Conservation (phyloP, 1,140 invertebrate species). For the Delia radicum region DNA sequence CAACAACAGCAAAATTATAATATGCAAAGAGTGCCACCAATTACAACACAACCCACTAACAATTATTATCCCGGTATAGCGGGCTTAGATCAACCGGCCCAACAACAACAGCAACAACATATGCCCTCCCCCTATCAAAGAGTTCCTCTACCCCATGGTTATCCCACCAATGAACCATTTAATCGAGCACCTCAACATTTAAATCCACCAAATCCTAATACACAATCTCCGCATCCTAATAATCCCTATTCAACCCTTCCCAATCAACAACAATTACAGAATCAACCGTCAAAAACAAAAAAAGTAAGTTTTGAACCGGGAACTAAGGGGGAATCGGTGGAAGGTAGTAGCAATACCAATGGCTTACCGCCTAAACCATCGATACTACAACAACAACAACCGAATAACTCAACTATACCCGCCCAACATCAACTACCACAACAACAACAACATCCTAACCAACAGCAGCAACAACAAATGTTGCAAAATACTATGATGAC, state of each 20-base stretch:
- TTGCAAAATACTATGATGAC: slow-evolving; percentile 31
- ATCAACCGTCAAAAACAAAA: slow-evolving; percentile 61
- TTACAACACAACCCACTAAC: slow-evolving; percentile 30
- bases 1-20: slow-evolving; percentile 36
- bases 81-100: slow-evolving; percentile 34
- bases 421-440: neutral
- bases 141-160: slow-evolving; percentile 60
- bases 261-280: slow-evolving; percentile 31
- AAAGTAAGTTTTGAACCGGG: slow-evolving; percentile 70
- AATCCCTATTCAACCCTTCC: slow-evolving; percentile 34
- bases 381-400: slow-evolving; percentile 20
- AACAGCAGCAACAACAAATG: slow-evolving; percentile 4
- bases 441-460: slow-evolving; percentile 32
- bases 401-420: no score
- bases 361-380: slow-evolving; percentile 33
- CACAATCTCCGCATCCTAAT: neutral
- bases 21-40: slow-evolving; percentile 34
- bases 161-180: slow-evolving; percentile 42
- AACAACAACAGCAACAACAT: slow-evolving; percentile 54
- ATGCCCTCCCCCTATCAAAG: slow-evolving; percentile 58
- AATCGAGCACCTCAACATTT: neutral
- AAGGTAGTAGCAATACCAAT: slow-evolving; percentile 55
- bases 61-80: slow-evolving; percentile 48
- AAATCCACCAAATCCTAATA: slow-evolving; percentile 5
- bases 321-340: slow-evolving; percentile 63